phyloP scores from a whole-genome alignment of 2,113 vertebrate genomes.

The Stigmatopora nigra region DNA sequence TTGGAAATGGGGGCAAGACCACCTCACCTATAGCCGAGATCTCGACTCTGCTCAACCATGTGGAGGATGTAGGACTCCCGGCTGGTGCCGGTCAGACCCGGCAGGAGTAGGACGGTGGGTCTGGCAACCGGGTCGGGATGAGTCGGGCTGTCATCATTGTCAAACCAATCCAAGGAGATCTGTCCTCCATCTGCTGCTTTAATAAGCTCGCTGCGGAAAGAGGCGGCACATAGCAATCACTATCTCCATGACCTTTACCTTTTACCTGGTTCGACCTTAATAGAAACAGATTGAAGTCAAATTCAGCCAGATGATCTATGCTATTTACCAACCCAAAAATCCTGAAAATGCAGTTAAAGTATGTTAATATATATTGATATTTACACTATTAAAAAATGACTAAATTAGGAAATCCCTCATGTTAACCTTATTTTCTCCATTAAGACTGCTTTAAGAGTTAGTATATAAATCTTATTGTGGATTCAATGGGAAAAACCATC shows the following conservation, averaged over 20 bases:
- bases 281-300: too few relatives aligned
- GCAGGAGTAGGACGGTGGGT: slow-evolving; percentile 87
- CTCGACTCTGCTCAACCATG: slow-evolving; percentile 91
- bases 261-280: neutral
- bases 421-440: too few relatives aligned
- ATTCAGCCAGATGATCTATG: too few relatives aligned
- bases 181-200: slow-evolving; percentile 95
- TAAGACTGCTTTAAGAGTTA: too few relatives aligned
- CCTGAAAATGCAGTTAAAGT: too few relatives aligned
- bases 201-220: slow-evolving; percentile 89
- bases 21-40: slow-evolving; percentile 90
- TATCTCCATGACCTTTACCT: slow-evolving; percentile 12
- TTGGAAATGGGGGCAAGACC: slow-evolving; percentile 27
- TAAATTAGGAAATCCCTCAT: too few relatives aligned
- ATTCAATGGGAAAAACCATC: too few relatives aligned
- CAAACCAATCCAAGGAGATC: slow-evolving; percentile 97
- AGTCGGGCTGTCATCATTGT: slow-evolving; percentile 78
- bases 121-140: slow-evolving; percentile 77
- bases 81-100: slow-evolving; percentile 95
- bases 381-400: too few relatives aligned
- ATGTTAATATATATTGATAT: too few relatives aligned
- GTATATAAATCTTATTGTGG: too few relatives aligned
- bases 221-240: slow-evolving; percentile 32
- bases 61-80: slow-evolving; percentile 96
- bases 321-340: too few relatives aligned